phyloP scores from a whole-genome alignment of 2,888 invertebrate species.

The Macroteleia sp. region DNA sequence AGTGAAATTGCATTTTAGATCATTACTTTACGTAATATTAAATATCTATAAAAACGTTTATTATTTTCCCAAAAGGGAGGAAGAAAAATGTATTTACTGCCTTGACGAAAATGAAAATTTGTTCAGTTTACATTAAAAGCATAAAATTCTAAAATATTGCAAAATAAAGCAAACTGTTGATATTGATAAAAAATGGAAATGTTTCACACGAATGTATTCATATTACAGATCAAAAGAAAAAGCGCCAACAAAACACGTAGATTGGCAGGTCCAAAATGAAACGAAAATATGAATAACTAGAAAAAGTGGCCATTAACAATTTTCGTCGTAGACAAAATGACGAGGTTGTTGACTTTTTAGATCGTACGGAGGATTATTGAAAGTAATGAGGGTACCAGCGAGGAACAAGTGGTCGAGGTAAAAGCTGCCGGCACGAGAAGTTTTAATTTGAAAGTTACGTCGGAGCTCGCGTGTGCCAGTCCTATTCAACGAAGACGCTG shows the following conservation, averaged over 20 bases:
- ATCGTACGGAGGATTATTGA: constrained; percentile 60
- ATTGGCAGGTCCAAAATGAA: constrained; percentile 35
- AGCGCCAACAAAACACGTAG: constrained; percentile 13
- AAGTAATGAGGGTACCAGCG: constrained; percentile 63
- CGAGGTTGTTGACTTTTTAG: constrained; percentile 60
- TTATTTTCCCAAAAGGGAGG: too few relatives aligned
- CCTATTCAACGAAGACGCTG: constrained; percentile 60
- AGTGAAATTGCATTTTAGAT: too few relatives aligned
- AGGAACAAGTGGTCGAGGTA: constrained; percentile 64
- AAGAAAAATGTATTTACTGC: too few relatives aligned
- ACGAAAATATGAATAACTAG: constrained; percentile 25
- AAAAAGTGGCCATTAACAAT: constrained; percentile 40
- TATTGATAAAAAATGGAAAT: constrained; percentile 30
- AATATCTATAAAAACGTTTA: too few relatives aligned
- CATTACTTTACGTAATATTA: too few relatives aligned
- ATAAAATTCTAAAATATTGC: too few relatives aligned
- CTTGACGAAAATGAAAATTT: too few relatives aligned
- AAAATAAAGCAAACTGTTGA: constrained; percentile 42
- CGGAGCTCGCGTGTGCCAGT: constrained; percentile 56
- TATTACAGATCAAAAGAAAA: constrained; percentile 29
- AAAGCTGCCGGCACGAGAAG: constrained; percentile 59
- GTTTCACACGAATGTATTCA: constrained; percentile 26
- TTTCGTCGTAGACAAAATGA: constrained; percentile 57
- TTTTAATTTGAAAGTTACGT: constrained; percentile 64
- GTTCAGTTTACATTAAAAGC: too few relatives aligned